phyloP scores from a whole-genome alignment of 2,113 vertebrate genomes.

The Anas platyrhynchos region DNA sequence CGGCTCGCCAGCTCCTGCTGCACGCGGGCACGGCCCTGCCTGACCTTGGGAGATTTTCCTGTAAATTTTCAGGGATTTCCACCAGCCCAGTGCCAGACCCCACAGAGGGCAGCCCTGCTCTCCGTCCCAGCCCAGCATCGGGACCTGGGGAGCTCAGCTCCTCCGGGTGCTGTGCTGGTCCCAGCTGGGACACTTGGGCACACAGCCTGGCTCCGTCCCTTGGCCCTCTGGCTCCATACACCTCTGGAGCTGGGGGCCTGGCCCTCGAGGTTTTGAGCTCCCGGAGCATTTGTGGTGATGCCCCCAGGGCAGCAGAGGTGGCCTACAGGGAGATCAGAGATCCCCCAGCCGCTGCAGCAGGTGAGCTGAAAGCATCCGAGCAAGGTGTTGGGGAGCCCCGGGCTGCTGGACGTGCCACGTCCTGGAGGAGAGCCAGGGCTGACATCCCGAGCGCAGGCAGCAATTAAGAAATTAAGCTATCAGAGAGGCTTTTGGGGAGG shows the following conservation, averaged over 20 bases:
- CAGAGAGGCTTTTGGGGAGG: conserved; percentile 41
- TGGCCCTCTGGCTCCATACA: neutral
- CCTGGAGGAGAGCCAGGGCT: conserved; percentile 36
- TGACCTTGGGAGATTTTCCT: neutral
- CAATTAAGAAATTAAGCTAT: conserved; percentile 67
- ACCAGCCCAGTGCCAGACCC: neutral
- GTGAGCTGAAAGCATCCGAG: neutral
- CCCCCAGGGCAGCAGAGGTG: neutral
- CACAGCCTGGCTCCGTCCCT: neutral
- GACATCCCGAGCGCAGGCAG: conserved; percentile 53
- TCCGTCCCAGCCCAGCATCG: neutral
- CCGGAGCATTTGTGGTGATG: neutral
- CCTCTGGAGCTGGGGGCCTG: neutral
- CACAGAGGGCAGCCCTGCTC: neutral
- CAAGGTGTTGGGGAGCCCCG: neutral
- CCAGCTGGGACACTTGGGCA: neutral
- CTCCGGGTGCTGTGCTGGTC: neutral
- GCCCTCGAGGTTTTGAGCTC: neutral
- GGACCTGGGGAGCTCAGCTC: neutral
- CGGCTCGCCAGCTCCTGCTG: neutral
- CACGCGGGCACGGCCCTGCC: neutral
- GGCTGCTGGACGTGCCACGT: conserved; percentile 27
- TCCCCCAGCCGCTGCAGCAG: neutral
- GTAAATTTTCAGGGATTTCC: neutral
- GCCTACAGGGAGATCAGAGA: neutral